Conservation (phyloP, 2,113 vertebrate genomes). For the Heterotilapia buettikoferi region DNA sequence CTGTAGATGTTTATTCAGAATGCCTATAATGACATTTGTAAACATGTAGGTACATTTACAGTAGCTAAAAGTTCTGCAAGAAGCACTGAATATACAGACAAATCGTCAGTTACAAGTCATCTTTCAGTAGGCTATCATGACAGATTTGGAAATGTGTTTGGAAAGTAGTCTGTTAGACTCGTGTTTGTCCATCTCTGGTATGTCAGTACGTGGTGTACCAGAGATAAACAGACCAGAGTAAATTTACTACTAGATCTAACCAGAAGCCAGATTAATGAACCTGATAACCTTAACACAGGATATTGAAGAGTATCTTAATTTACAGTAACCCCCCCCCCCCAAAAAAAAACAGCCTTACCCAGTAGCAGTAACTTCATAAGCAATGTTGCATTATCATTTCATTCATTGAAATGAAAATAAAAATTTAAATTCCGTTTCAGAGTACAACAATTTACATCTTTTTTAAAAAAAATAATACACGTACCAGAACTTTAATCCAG, state of each 20-base stretch:
- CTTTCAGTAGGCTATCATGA: neutral
- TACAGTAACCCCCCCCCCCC: neutral
- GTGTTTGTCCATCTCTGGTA: neutral
- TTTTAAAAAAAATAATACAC: fast-evolving
- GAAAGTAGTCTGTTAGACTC: neutral
- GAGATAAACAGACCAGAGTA: neutral
- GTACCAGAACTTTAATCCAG: neutral
- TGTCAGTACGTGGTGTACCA: neutral
- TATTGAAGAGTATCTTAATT: neutral
- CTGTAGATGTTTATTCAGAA: neutral
- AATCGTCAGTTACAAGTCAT: neutral
- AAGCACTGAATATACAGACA: neutral
- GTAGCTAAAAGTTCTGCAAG: neutral
- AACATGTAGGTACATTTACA: neutral
- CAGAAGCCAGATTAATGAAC: neutral
- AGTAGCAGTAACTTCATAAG: neutral
- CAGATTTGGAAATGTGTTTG: fast-evolving
- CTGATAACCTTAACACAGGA: neutral
- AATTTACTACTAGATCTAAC: neutral
- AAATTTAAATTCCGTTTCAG: fast-evolving
- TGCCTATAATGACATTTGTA: neutral
- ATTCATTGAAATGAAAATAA: neutral
- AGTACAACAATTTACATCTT: neutral
- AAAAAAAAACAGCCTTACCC: neutral
- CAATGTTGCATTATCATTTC: neutral